Evolutionary conservation across 2,113 vertebrate genomes (phyloP).

Genomic region (Oreochromis spilurus): DNA sequence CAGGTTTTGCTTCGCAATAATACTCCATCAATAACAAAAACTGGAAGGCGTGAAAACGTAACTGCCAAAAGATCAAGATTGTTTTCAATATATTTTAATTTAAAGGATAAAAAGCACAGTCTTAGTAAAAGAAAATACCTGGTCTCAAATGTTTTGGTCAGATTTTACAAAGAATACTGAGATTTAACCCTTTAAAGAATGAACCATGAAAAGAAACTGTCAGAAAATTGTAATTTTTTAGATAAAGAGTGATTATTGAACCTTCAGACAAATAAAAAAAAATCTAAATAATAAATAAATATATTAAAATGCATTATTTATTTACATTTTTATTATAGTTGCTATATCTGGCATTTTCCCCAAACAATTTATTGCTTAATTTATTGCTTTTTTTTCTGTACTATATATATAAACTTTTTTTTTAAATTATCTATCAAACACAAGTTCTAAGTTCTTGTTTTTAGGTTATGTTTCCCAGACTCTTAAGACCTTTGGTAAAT

Average conservation of each 20-base stretch:
- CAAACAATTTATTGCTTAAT: not conserved
- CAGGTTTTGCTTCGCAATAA: not conserved
- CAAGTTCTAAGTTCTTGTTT: not conserved
- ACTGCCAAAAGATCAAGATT: not conserved
- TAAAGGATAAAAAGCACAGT: not conserved
- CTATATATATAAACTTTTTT: not conserved
- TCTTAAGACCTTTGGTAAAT: not conserved
- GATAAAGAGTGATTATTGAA: not conserved
- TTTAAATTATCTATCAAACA: not conserved
- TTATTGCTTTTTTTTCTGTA: not conserved
- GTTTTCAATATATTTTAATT: not conserved
- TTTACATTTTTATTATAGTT: not conserved
- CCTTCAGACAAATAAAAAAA: not conserved
- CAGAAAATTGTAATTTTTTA: accelerated
- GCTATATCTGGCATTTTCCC: not conserved
- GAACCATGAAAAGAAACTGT: not conserved
- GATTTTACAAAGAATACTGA: not conserved
- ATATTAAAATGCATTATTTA: not conserved
- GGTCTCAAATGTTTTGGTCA: not conserved
- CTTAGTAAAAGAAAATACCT: not conserved
- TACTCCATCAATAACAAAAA: not conserved
- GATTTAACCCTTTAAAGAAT: not conserved
- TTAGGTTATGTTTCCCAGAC: not conserved
- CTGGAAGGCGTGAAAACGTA: not conserved
- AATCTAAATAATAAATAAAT: not conserved